These are phyloP conservation scores for Empis stercorea DNA, from an alignment of 2,888 invertebrate species.

Conservation along the genomic window DNA sequence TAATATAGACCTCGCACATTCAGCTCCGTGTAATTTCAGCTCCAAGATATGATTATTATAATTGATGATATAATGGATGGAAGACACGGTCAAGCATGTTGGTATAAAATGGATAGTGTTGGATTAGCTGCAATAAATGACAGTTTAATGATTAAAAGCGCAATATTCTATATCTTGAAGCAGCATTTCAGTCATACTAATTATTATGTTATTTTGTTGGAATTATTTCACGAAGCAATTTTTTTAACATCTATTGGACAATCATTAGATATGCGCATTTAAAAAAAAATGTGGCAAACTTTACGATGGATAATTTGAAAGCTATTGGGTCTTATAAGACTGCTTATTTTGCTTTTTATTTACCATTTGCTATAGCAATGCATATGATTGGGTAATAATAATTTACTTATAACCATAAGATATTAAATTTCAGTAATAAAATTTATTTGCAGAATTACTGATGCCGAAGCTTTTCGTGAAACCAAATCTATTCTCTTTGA, in stretches of 20 bases:
- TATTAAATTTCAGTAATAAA: neutral
- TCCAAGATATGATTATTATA: constrained; percentile 78
- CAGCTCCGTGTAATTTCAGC: no score
- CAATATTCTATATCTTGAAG: constrained; percentile 65
- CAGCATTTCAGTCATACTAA: constrained; percentile 61
- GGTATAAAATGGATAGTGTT: constrained; percentile 67
- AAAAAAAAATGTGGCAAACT: constrained; percentile 48
- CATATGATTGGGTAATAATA: constrained; percentile 54
- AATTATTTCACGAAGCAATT: constrained; percentile 57
- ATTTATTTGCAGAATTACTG: constrained; percentile 47
- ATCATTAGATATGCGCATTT: constrained; percentile 62
- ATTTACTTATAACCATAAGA: neutral
- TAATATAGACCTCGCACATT: no score
- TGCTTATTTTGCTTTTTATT: constrained; percentile 84
- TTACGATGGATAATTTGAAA: constrained; percentile 78
- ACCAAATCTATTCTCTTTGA: constrained; percentile 75
- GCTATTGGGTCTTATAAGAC: constrained; percentile 86
- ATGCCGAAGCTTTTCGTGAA: constrained; percentile 69
- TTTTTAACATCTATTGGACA: constrained; percentile 29
- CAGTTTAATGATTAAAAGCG: constrained; percentile 62
- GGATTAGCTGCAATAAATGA: constrained; percentile 76
- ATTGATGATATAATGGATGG: constrained; percentile 87
- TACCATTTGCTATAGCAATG: constrained; percentile 82
- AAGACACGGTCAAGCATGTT: constrained; percentile 79
- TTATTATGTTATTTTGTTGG: constrained; percentile 65